Conservation (phyloP, 1,140 invertebrate species). For the Drosophila watanabei region DNA sequence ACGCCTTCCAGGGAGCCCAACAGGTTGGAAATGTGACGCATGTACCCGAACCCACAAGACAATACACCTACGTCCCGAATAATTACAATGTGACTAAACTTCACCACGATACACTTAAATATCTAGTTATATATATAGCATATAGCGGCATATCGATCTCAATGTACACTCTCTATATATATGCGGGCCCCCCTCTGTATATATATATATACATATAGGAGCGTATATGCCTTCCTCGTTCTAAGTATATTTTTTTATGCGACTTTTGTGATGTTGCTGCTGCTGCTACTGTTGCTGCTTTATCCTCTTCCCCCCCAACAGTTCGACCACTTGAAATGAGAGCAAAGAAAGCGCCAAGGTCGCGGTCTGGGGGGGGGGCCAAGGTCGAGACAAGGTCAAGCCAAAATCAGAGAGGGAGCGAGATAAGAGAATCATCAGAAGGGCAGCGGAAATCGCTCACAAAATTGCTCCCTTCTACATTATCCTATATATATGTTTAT, state of each 20-base stretch:
- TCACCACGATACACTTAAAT: slow-evolving; percentile 85
- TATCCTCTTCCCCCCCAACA: neutral
- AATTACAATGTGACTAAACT: slow-evolving; percentile 86
- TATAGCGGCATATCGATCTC: slow-evolving; percentile 42
- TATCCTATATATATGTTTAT: slow-evolving; percentile 13
- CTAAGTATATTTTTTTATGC: slow-evolving; percentile 63
- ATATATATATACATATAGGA: slow-evolving; percentile 50
- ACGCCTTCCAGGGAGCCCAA: slow-evolving; percentile 99
- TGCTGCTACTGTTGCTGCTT: slow-evolving; percentile 1
- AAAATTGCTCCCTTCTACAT: slow-evolving; percentile 19
- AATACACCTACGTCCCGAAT: slow-evolving; percentile 86
- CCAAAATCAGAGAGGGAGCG: slow-evolving; percentile 17
- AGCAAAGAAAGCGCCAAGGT: slow-evolving; percentile 10
- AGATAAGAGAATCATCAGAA: slow-evolving; percentile 3
- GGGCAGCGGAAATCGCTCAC: slow-evolving; percentile 40
- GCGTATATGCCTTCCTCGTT: slow-evolving; percentile 52
- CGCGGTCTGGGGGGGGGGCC: slow-evolving; percentile 14
- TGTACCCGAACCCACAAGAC: slow-evolving; percentile 86
- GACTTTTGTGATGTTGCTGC: slow-evolving; percentile 43
- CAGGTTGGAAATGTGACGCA: slow-evolving; percentile 92
- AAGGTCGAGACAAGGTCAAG: slow-evolving; percentile 43
- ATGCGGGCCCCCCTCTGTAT: slow-evolving; percentile 4
- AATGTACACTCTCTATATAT: slow-evolving; percentile 33
- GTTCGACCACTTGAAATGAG: neutral
- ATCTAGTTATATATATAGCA: too few relatives aligned